Conservation (phyloP, 2,797 vertebrate species). For the Echiichthys vipera region DNA sequence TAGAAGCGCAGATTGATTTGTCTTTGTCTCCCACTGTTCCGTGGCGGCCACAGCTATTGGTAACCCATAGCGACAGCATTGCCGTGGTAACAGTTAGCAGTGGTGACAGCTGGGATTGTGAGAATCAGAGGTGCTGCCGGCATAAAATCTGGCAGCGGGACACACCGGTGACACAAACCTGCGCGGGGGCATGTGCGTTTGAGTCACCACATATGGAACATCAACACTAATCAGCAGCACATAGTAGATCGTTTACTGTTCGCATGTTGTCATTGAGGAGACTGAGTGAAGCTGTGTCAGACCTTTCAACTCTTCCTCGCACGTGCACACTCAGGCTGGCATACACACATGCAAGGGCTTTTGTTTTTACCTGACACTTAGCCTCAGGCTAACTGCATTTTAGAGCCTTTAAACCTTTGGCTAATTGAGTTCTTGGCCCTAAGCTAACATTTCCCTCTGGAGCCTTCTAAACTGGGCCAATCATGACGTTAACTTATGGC, state of each 20-base stretch:
- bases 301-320: constrained; percentile 23
- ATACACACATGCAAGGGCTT: background rate
- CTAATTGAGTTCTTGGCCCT: constrained; percentile 72
- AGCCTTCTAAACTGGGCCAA: constrained; percentile 61
- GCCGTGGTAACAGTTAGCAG: constrained; percentile 75
- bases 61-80: constrained; percentile 80
- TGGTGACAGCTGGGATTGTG: constrained; percentile 70
- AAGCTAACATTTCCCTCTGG: constrained; percentile 54
- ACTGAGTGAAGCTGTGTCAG: constrained; percentile 4
- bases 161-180: constrained; percentile 52
- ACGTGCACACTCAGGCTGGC: constrained; percentile 9
- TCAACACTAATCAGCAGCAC: constrained; percentile 42
- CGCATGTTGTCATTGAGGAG: background rate
- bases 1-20: constrained; percentile 74
- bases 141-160: constrained; percentile 39
- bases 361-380: constrained; percentile 29
- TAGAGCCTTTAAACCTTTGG: constrained; percentile 46
- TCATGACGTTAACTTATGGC: constrained; percentile 54
- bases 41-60: constrained; percentile 54
- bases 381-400: constrained; percentile 45
- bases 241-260: background rate
- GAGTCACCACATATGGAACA: constrained; percentile 51
- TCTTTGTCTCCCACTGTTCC: constrained; percentile 74
- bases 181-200: constrained; percentile 32
- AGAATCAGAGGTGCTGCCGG: constrained; percentile 63